Evolutionary conservation across 1,140 invertebrate species (phyloP).

Genomic region (Galleria mellonella): DNA sequence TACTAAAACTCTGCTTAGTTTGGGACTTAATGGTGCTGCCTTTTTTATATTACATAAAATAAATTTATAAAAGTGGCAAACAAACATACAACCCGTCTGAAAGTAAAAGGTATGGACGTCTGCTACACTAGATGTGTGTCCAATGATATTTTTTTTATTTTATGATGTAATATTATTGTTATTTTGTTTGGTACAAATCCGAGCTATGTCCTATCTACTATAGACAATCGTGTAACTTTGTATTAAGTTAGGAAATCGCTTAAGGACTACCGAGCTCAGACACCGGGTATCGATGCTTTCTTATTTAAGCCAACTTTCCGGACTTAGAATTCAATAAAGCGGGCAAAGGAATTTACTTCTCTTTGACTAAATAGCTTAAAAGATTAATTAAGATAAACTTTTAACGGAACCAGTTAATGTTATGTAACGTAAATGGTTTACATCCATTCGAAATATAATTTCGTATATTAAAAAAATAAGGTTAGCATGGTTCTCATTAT

Average conservation of each 20-base stretch:
- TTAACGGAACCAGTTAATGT: conserved; percentile 35
- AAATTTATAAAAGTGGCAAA: too few relatives aligned
- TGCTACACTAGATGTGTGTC: too few relatives aligned
- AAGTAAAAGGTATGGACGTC: too few relatives aligned
- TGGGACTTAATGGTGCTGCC: too few relatives aligned
- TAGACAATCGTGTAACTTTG: conserved; percentile 38
- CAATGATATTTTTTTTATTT: too few relatives aligned
- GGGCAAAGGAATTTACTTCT: conserved; percentile 53
- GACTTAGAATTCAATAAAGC: conserved; percentile 59
- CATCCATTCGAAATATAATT: conserved; percentile 21
- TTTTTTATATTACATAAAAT: too few relatives aligned
- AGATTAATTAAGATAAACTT: conserved; percentile 61
- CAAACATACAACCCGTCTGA: too few relatives aligned
- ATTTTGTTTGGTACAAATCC: too few relatives aligned
- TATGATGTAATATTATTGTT: too few relatives aligned
- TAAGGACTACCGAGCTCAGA: conserved; percentile 35
- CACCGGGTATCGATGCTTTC: conserved; percentile 49
- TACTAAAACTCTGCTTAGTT: too few relatives aligned
- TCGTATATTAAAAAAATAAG: conserved; percentile 13
- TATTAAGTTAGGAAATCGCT: conserved; percentile 46
- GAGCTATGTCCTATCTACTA: conserved; percentile 6
- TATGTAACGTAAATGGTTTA: conserved; percentile 31
- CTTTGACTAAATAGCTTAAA: conserved; percentile 66
- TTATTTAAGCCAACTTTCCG: conserved; percentile 56
- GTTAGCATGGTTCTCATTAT: too few relatives aligned